Evolutionary conservation across 2,797 vertebrate genomes (phyloP).

Genomic region (Pipistrellus pygmaeus): DNA sequence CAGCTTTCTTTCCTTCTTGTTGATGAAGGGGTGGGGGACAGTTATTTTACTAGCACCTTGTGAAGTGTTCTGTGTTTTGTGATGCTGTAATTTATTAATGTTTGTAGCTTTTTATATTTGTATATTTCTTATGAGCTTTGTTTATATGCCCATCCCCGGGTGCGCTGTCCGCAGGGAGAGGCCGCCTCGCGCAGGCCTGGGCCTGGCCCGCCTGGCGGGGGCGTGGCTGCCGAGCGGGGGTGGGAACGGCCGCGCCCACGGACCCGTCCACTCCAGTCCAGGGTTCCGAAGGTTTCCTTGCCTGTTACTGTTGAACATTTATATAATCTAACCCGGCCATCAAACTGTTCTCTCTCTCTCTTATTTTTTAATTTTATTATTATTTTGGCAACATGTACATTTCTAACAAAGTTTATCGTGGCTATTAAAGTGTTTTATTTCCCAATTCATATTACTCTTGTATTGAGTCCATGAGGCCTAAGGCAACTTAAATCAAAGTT

Average conservation of each 20-base stretch:
- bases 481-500: conserved; percentile 93
- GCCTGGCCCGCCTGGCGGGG: conserved; percentile 81
- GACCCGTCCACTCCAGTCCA: conserved; percentile 83
- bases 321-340: conserved; percentile 88
- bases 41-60: conserved; percentile 99
- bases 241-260: conserved; percentile 78
- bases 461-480: conserved; percentile 92
- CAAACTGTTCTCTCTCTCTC: conserved; percentile 87
- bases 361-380: conserved; percentile 87
- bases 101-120: conserved; percentile 99
- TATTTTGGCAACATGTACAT: conserved; percentile 94
- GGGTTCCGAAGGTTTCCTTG: conserved; percentile 85
- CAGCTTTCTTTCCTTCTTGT: conserved; percentile 95
- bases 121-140: conserved; percentile 99
- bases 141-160: conserved; percentile 96
- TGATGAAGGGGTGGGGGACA: conserved; percentile 94
- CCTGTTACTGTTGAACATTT: conserved; percentile 88
- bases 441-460: conserved; percentile 93
- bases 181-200: conserved; percentile 88
- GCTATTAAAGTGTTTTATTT: conserved; percentile 95
- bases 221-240: conserved; percentile 54
- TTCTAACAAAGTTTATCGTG: conserved; percentile 94
- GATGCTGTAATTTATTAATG: conserved; percentile 99
- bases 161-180: conserved; percentile 89
- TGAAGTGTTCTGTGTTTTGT: conserved; percentile 99